Evolutionary conservation across 2,113 vertebrate species (phyloP).

Genomic region (Gymnocephalus cernua): DNA sequence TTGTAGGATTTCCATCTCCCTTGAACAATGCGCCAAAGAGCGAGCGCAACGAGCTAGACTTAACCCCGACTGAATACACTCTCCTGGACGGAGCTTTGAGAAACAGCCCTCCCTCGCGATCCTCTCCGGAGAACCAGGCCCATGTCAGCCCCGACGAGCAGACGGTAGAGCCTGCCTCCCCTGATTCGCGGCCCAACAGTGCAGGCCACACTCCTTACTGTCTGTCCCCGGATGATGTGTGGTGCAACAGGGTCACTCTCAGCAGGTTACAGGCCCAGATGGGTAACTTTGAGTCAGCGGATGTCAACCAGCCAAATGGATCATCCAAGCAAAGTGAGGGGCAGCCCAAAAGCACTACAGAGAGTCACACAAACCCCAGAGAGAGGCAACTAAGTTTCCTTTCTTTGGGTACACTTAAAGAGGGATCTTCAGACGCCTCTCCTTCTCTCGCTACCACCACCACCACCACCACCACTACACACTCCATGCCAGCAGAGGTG

Average conservation of each 20-base stretch:
- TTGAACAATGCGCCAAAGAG: constrained; percentile 83
- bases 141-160: constrained; percentile 85
- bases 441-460: constrained; percentile 84
- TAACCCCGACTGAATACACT: constrained; percentile 85
- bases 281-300: constrained; percentile 33
- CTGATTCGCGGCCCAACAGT: constrained; percentile 82
- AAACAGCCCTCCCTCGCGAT: constrained; percentile 67
- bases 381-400: constrained; percentile 87
- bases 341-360: constrained; percentile 58
- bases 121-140: constrained; percentile 72
- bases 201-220: constrained; percentile 88
- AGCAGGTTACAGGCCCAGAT: constrained; percentile 70
- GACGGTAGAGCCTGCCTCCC: constrained; percentile 85
- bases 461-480: constrained; percentile 78
- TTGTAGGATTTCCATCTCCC: constrained; percentile 81
- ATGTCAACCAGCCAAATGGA: constrained; percentile 60
- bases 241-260: constrained; percentile 70
- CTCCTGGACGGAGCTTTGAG: constrained; percentile 80
- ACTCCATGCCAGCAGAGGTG: constrained; percentile 93
- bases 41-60: constrained; percentile 84
- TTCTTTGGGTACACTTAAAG: constrained; percentile 89
- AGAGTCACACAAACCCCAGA: constrained; percentile 66
- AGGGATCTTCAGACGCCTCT: constrained; percentile 85
- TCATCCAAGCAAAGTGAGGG: constrained; percentile 62
- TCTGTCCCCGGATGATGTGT: constrained; percentile 83